Conservation (phyloP, 2,797 vertebrate genomes). For the Brotula barbata region DNA sequence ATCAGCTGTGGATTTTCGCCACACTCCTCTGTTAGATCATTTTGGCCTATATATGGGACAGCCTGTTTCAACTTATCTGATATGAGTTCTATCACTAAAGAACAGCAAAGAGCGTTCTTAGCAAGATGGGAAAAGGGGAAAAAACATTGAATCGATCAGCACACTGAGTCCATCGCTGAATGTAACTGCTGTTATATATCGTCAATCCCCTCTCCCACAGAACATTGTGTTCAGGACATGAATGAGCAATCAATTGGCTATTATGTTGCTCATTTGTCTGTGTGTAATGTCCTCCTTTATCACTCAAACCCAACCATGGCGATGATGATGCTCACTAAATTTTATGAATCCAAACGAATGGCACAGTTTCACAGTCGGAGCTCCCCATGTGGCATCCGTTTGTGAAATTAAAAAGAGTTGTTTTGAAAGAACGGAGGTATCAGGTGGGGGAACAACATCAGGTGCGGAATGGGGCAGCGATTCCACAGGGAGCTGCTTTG, state of each 20-base stretch:
- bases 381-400: conserved; percentile 53
- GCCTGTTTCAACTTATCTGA: conserved; percentile 52
- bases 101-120: conserved; percentile 47
- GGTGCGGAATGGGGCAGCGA: conserved; percentile 58
- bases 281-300: conserved; percentile 53
- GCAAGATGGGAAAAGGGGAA: conserved; percentile 28
- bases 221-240: conserved; percentile 68
- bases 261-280: conserved; percentile 63
- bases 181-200: conserved; percentile 48
- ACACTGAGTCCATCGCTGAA: conserved; percentile 44
- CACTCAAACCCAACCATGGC: conserved; percentile 49
- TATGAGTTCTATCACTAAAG: conserved; percentile 51
- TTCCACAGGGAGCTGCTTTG: conserved; percentile 56
- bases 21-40: conserved; percentile 57
- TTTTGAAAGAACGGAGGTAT: conserved; percentile 53
- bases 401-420: conserved; percentile 50
- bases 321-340: conserved; percentile 44
- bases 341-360: conserved; percentile 24
- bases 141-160: conserved; percentile 52
- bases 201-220: conserved; percentile 36
- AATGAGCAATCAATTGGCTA: conserved; percentile 67
- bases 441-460: conserved; percentile 66
- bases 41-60: conserved; percentile 48
- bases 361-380: conserved; percentile 8
- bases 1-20: conserved; percentile 60